Evolutionary conservation across 1,140 invertebrate species (phyloP), one percentile per base, ranked within the genome.

Genomic region (Heterodera carotae): DNA sequence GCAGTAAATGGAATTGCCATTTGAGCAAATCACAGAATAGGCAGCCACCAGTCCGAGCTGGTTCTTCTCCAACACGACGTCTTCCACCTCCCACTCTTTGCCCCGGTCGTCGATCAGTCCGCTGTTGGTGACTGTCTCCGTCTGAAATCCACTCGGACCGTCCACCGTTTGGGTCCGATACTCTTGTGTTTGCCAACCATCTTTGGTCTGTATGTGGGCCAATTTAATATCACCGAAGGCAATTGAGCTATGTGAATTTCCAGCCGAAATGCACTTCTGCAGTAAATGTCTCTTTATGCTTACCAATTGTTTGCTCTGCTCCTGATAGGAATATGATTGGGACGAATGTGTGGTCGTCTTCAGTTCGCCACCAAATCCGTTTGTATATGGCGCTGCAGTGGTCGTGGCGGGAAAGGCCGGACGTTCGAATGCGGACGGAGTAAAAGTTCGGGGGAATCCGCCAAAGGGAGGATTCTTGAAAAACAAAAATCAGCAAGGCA

Each of bases 1-100:
- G 34, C 12, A 74, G 36, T 66, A n/a, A 43, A 18, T 22, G 8
- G 34, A 98, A 80, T 56, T 15, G 48, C 0, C 29, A 88, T 88
- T 88, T 31, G 36, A 15, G 31, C 64, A 33, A 43, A 36, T 29
- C 96, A 98, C 87, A 94, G 90, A n/a, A n/a, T n/a, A n/a, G n/a
- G 39, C 98, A 98, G 7, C 96, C 96, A 74, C 72, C 33, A 99
- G 82, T 29, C 90, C 90, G 86, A 67, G 76, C 60, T 84, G 80
- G 53, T 80, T 80, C 33, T 83, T 84, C 67, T 83, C 82, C 34
- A 83, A 64, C 36, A 84, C 76, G 29, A 83, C 81, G 62, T 83
- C 77, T 29, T 84, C 83, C 36, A 83, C 66, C 56, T 83, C 82
- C 82, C 82, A 83, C 72, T 85, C 83, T 10, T 69, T 69, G 18